Conservation (phyloP, 1,140 invertebrate species). For the Temnothorax curvispinosus region DNA sequence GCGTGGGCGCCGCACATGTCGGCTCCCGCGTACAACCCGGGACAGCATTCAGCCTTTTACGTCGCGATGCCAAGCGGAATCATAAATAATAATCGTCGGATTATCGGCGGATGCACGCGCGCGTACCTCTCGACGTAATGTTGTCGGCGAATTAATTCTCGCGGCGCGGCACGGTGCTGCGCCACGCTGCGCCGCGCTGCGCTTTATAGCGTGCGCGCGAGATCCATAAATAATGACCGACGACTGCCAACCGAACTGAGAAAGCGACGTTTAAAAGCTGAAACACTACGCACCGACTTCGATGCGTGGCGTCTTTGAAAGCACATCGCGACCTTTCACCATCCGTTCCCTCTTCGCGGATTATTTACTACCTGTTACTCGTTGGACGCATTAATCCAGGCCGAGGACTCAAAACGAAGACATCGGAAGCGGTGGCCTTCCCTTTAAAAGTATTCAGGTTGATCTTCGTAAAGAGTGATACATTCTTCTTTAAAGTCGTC, state of each 20-base stretch:
- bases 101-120: constrained; percentile 73
- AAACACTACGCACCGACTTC: constrained; percentile 7
- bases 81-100: constrained; percentile 83
- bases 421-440: neutral
- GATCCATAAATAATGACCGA: constrained; percentile 68
- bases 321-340: constrained; percentile 47
- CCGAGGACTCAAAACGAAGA: neutral
- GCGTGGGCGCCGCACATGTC: constrained; percentile 74
- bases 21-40: constrained; percentile 63
- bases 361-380: constrained; percentile 24
- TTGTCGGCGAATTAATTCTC: constrained; percentile 71
- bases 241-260: constrained; percentile 62
- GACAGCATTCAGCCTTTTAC: constrained; percentile 76
- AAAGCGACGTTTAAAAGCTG: constrained; percentile 66
- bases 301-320: constrained; percentile 4
- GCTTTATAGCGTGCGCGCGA: constrained; percentile 38
- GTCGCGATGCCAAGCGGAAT: constrained; percentile 69
- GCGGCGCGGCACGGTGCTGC: constrained; percentile 11
- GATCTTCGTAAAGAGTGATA: neutral
- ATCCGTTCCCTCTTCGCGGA: neutral
- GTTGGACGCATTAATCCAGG: neutral
- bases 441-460: neutral
- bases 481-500: neutral
- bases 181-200: constrained; percentile 20
- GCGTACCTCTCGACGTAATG: constrained; percentile 24